Base-by-base conservation (phyloP, 2,888 invertebrate species). In the Coelopa pilipes region DNA sequence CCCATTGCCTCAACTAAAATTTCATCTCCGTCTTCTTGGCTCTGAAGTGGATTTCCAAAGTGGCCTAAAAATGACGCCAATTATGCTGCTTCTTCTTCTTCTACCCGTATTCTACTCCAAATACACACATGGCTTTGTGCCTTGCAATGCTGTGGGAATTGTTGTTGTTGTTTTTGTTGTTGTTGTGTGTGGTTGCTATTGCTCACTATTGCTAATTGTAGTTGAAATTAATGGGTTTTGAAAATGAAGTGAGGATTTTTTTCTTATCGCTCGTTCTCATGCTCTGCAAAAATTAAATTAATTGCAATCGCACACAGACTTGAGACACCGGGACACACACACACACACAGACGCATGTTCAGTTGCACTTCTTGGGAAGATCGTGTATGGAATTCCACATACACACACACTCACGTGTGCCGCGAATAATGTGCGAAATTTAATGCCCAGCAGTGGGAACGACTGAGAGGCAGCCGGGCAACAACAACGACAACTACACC, bases 381-480 rank as follows among this genome's bases (percentile, higher is more conserved):
- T 4, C 34, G 7, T 34, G 7, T 34, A 34, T 34, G 2, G 7
- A 34, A 4, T 34, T 34, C 34, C 34, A 34, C 7, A 34, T 4
- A 34, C 34, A 34, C 34, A 34, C 34, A 4, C 34, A 34, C 34
- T 4, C 7, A 34, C 7, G 34, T 34, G 7, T 34, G 34, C 2
- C 34, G 7, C 7, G 34, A 34, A 34, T 34, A 34, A 34, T 34
- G 34, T 53, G 53, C n/a, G 53, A n/a, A 53, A 53, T 15, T 53
- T 53, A 53, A 53, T 53, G 53, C 53, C 53, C 10, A 53, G 10
- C 13, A 53, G 53, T 53, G 53, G 53, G n/a, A 53, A 53, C 53
- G 13, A 3, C 10, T 53, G n/a, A 53, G 10, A 15, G 53, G 53
- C 53, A 13, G 10, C 53, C 3, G 13, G 53, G 10, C 53, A 53